Evolutionary conservation across 2,113 vertebrate species (phyloP), one percentile per base, ranked within the genome.

Genomic region (Halichoeres trimaculatus): DNA sequence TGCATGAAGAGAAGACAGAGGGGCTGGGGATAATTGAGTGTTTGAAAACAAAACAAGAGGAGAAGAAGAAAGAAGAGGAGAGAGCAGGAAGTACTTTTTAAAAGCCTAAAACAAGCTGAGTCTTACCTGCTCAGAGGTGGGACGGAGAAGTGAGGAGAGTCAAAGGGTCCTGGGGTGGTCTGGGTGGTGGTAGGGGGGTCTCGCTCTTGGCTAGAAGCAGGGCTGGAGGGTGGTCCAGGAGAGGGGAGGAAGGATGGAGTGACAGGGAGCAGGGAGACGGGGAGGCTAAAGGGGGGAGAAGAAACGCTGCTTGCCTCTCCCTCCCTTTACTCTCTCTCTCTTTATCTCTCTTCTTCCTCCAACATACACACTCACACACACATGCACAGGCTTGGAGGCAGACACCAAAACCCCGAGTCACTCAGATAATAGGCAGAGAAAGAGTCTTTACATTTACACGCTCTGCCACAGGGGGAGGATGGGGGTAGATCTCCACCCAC

Each of bases 101-200:
- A 64, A 40, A 55, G 48, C 55, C 41, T 26, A 61, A 76, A 76
- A 75, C 12, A 60, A 70, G 22, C 35, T 19, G 45, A 77, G 20
- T 87, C 94, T 92, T 93, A 95, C 94, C 93, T 94, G 91, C 67
- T 88, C 47, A 68, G 79, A 73, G 80, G 68, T 80, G 89, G 92
- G 93, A 90, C 61, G 92, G 90, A 94, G 89, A 92, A 91, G 90
- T 91, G 84, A 91, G 93, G 94, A 94, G 87, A 94, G 93, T 93
- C 90, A 91, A 93, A 93, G 92, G 93, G 91, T 94, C 90, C 92
- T 36, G 91, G 92, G 90, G 91, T 70, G 86, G 92, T 90, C 84
- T 85, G 78, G 88, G 83, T 62, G 88, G 83, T 67, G 84, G 87
- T 72, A 13, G 74, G 61, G 78, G 88, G 85, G 74, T 68, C 76